phyloP scores from a whole-genome alignment of 2,888 invertebrate genomes.

The Glyphotaelius pellucidus region DNA sequence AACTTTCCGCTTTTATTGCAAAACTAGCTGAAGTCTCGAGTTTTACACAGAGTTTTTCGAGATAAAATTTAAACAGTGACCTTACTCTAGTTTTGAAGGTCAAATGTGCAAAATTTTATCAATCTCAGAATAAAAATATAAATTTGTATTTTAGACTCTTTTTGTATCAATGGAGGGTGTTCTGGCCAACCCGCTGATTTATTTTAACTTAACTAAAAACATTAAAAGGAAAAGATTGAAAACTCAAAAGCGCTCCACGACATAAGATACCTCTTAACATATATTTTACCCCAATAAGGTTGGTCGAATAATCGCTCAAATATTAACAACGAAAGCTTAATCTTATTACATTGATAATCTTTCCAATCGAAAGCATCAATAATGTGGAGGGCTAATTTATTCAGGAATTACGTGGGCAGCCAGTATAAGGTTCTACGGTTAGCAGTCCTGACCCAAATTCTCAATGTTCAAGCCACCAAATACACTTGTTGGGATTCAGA shows the following conservation, averaged over 20 bases:
- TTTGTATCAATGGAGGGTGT: too few relatives aligned
- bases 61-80: too few relatives aligned
- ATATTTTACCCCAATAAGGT: neutral
- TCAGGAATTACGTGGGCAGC: neutral
- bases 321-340: neutral
- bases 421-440: neutral
- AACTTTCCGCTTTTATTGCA: too few relatives aligned
- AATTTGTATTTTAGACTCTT: too few relatives aligned
- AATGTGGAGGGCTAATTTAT: conserved; percentile 32
- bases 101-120: too few relatives aligned
- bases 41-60: too few relatives aligned
- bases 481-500: neutral
- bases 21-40: too few relatives aligned
- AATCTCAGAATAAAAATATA: too few relatives aligned
- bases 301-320: neutral
- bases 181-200: neutral
- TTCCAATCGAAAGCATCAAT: neutral
- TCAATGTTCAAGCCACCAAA: neutral
- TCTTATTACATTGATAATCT: neutral
- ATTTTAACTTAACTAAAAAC: neutral
- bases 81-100: too few relatives aligned
- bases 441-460: conserved; percentile 6
- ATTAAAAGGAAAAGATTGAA: neutral
- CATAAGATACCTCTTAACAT: neutral
- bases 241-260: neutral